Evolutionary conservation across 1,140 invertebrate genomes (phyloP), one percentile per base, ranked within the genome.

Genomic region (Melipona quadrifasciata): DNA sequence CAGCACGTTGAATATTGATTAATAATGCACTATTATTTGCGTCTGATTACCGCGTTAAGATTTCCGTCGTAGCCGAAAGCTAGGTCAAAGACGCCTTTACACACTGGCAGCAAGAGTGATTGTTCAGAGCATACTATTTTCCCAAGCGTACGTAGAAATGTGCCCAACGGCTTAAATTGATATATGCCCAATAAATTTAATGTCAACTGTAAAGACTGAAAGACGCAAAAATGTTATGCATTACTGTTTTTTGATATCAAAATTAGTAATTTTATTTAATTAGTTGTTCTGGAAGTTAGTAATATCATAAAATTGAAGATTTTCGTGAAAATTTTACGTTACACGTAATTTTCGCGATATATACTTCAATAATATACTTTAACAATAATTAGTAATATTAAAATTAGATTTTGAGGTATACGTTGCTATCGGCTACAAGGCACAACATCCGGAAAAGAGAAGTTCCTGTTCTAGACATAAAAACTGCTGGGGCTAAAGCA

Each of bases 401-500:
- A 39, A 39, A 39, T 8, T 39, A 39, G 21, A 5, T 21, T 39
- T 0, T 47, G 2, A 64, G 53, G 11, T 77, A 83, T 87, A 94
- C 93, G 14, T 86, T 87, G 1, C 94, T 71, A 16, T 91, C 78
- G 27, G 90, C 70, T 19, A 93, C 73, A 0, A 85, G 87, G 0
- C 92, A 86, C 0, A 95, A 82, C 0, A 92, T 27, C 51, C 80
- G 92, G 0, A 96, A 91, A 51, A 95, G n/a, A 0, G 93, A 93
- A 85, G 92, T 94, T 14, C 86, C 90, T 85, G 95, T 90, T 58
- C 94, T 83, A 3, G 85, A 82, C 84, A 94, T 92, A 88, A 92
- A 96, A 24, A 94, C 95, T 0, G 97, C 95, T 0, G 96, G 96
- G 10, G 95, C 97, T 70, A 97, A 89, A 4, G 95, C 94, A 85